Evolutionary conservation across 2,113 vertebrate species (phyloP), one percentile per base, ranked within the genome.

Genomic region (Uria aalge): DNA sequence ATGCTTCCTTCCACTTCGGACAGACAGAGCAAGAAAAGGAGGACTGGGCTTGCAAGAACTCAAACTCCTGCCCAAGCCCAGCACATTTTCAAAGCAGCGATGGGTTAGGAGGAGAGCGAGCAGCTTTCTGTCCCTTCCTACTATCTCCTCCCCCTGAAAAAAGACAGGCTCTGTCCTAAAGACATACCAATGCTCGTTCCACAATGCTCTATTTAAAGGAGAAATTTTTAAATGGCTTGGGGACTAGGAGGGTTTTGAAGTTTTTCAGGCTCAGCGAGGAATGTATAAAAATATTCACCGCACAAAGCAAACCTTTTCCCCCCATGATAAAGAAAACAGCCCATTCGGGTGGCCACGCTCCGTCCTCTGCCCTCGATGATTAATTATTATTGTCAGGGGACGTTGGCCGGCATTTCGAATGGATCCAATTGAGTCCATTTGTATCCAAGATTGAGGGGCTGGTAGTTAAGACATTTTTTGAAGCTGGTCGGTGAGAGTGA

Each of bases 361-460:
- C 1, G 0, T 12, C 76, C 82, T 73, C 71, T 16, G 30, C 0
- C 8, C 85, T 74, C 4, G 3, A 12, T 57, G 55, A 81, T 41
- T 32, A 67, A 63, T 86, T 38, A 67, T 2, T 62, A 30, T 52
- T 38, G 18, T 18, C 41, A 59, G 64, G 59, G 32, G 55, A 77
- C 0, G 0, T 9, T 5, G 5, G 40, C 72, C 34, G 45, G 59
- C 55, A 17, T 71, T 79, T 48, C 0, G 0, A 83, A 62, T 10
- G 13, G 74, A 76, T 60, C 45, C 64, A 41, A 1, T 0, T 1
- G 22, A 74, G 73, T 32, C 36, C 34, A 5, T n/a, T 24, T 67
- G 40, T 75, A 69, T 30, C 63, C 59, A 38, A 59, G 72, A 67
- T 0, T 9, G 43, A 94, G 77, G 80, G 47, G 69, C 68, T 71